phyloP scores from a whole-genome alignment of 1,140 invertebrate genomes.

The Drosophila tropicalis region DNA sequence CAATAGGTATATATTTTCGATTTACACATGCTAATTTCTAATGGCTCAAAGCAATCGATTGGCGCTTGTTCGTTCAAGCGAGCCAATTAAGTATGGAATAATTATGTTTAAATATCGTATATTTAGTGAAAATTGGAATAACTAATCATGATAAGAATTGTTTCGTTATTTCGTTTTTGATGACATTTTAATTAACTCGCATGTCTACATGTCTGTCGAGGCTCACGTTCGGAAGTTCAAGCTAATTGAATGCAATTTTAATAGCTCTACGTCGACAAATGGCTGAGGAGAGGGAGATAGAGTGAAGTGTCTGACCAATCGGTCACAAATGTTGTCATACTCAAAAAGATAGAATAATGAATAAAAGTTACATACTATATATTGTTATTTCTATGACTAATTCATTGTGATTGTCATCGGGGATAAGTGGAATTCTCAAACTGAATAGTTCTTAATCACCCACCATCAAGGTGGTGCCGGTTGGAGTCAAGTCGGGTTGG shows the following conservation, averaged over 20 bases:
- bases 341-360: not conserved
- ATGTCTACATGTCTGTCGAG: not conserved
- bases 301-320: not conserved
- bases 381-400: not conserved
- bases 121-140: conserved; percentile 62
- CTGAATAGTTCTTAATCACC: conserved; percentile 20
- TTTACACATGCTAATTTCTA: conserved; percentile 42
- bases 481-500: not conserved
- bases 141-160: conserved; percentile 47
- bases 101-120: conserved; percentile 65
- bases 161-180: conserved; percentile 17
- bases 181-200: conserved; percentile 55
- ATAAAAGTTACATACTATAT: not conserved
- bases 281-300: not conserved
- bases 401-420: not conserved
- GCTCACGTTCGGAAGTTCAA: conserved; percentile 33
- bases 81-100: conserved; percentile 67
- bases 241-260: conserved; percentile 40
- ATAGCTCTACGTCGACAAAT: conserved; percentile 14
- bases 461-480: conserved; percentile 4
- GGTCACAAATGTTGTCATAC: conserved; percentile 13
- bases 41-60: conserved; percentile 20
- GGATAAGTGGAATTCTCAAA: conserved; percentile 15
- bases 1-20: conserved; percentile 22
- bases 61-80: not conserved